A percentile compares a stretch with the other conserved stretches of the same genome.
Evolutionary conservation across 2,797 vertebrate species (phyloP).

Genomic region (Echeneis naucrates): DNA sequence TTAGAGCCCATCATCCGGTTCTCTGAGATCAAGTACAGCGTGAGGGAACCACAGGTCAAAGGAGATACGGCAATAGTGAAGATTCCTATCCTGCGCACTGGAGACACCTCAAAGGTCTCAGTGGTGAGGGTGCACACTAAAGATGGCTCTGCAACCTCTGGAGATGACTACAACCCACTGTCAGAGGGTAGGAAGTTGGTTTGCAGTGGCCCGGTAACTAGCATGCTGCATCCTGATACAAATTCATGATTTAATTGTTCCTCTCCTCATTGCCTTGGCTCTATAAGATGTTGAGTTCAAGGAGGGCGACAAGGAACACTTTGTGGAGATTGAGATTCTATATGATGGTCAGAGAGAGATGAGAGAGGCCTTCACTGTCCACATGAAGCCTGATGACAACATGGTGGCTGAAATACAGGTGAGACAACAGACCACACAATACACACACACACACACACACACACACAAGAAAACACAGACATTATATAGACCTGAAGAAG

Average conservation of each 20-base stretch:
- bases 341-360: conserved; percentile 90
- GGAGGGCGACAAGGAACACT: conserved; percentile 87
- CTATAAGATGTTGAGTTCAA: conserved; percentile 89
- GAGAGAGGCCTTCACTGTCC: conserved; percentile 89
- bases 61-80: conserved; percentile 83
- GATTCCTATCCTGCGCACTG: conserved; percentile 85
- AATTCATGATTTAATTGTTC: not conserved
- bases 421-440: conserved; percentile 43
- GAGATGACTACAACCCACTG: conserved; percentile 91
- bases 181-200: conserved; percentile 84
- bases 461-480: too few species aligned
- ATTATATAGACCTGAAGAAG: conserved; percentile 45
- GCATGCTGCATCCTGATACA: not conserved
- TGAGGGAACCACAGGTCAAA: conserved; percentile 87
- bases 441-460: conserved; percentile 19
- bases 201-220: not conserved
- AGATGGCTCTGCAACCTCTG: conserved; percentile 90
- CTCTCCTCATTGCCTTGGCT: conserved; percentile 25
- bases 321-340: conserved; percentile 88
- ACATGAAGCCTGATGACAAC: conserved; percentile 92
- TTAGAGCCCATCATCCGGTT: conserved; percentile 90
- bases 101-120: conserved; percentile 89
- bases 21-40: conserved; percentile 89
- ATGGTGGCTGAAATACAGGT: conserved; percentile 92
- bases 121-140: conserved; percentile 91